Evolutionary conservation across 1,140 invertebrate species (phyloP).

Genomic region (Papilio dardanus): DNA sequence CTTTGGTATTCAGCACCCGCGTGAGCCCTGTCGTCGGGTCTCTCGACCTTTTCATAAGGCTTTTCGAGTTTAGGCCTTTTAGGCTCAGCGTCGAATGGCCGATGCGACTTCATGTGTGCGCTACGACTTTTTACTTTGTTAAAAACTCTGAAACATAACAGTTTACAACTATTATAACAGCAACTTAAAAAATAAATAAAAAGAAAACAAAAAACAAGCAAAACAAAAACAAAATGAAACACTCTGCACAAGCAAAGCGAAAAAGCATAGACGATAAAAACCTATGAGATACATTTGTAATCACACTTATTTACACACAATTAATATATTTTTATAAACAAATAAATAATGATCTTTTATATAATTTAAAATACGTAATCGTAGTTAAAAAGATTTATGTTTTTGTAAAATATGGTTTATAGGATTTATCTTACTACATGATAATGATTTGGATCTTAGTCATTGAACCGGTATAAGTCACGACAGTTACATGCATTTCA

Average conservation of each 20-base stretch:
- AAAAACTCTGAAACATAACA: constrained; percentile 93
- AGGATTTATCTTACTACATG: background rate
- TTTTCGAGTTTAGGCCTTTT: constrained; percentile 81
- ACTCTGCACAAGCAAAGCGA: constrained; percentile 66
- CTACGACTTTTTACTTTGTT: constrained; percentile 98
- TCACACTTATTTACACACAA: constrained; percentile 54
- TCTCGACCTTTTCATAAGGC: constrained; percentile 82
- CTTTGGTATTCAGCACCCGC: constrained; percentile 74
- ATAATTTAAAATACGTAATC: constrained; percentile 42
- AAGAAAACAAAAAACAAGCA: constrained; percentile 51
- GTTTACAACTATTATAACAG: constrained; percentile 71
- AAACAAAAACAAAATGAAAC: constrained; percentile 61
- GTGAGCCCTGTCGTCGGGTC: constrained; percentile 74
- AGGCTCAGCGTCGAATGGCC: constrained; percentile 88
- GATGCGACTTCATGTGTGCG: constrained; percentile 99
- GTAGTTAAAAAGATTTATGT: background rate
- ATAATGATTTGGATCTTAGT: background rate
- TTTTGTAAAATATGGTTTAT: background rate
- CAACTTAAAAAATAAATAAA: no score
- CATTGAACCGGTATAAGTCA: constrained; percentile 22
- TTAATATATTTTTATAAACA: constrained; percentile 52
- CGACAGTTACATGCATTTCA: constrained; percentile 65
- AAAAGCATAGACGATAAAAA: constrained; percentile 56
- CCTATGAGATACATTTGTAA: background rate
- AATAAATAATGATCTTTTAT: constrained; percentile 60